Evolutionary conservation across 2,888 invertebrate genomes (phyloP).

Genomic region (Spilarctia lutea): DNA sequence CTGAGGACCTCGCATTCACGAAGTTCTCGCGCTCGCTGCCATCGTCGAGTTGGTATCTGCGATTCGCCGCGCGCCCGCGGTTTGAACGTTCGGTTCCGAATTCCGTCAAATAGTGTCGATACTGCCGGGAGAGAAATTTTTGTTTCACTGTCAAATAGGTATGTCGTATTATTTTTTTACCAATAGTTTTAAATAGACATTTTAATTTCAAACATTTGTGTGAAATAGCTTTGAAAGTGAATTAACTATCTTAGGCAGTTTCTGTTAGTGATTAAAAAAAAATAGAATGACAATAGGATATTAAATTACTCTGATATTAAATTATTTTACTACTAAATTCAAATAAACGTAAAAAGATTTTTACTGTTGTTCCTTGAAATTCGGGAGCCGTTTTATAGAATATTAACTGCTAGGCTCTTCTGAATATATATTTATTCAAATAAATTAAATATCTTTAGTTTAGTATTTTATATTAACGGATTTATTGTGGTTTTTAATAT

Average conservation of each 20-base stretch:
- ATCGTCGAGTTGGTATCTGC: constrained; percentile 9
- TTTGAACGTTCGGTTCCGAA: background rate
- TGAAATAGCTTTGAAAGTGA: background rate
- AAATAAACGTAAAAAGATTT: background rate
- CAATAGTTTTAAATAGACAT: background rate
- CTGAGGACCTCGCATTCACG: constrained; percentile 27
- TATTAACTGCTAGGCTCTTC: background rate
- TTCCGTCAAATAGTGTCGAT: background rate
- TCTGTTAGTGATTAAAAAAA: background rate
- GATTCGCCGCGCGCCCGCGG: constrained; percentile 11
- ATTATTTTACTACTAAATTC: background rate
- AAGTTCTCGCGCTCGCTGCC: constrained; percentile 13
- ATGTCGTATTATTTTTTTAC: background rate
- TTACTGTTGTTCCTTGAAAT: background rate
- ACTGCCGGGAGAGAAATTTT: too few species aligned
- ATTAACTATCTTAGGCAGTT: background rate
- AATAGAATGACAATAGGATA: background rate
- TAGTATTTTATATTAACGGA: background rate
- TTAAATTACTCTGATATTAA: background rate
- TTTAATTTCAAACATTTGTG: background rate
- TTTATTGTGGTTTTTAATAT: background rate
- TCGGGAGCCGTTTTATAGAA: background rate
- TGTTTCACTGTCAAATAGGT: background rate
- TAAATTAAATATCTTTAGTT: background rate
- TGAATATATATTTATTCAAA: background rate